These are phyloP conservation scores for Sebastes cheni DNA, from an alignment of 2,797 vertebrate genomes.

Conservation along the genomic window DNA sequence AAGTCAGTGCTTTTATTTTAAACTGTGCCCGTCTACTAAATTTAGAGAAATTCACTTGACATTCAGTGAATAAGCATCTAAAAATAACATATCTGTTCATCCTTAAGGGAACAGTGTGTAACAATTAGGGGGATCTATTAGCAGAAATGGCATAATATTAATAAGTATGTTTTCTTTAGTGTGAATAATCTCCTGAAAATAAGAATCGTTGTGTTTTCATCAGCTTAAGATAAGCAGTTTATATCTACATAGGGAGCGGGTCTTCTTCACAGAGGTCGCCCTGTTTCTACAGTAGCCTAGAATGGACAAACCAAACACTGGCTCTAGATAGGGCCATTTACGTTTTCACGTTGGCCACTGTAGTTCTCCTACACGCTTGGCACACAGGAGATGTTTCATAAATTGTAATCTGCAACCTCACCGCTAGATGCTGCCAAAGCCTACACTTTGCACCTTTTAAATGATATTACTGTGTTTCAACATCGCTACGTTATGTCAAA, in stretches of 20 bases:
- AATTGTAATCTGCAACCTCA: too few species aligned
- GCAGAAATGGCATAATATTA: too few species aligned
- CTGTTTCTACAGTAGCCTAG: too few species aligned
- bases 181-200: too few species aligned
- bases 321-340: accelerated
- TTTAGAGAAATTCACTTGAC: background rate
- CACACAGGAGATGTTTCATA: too few species aligned
- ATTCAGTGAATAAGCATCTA: background rate
- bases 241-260: too few species aligned
- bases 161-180: too few species aligned
- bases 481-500: background rate
- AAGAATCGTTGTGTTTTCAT: accelerated
- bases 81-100: background rate
- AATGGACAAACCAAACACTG: too few species aligned
- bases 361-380: too few species aligned
- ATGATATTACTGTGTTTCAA: background rate
- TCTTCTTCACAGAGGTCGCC: too few species aligned
- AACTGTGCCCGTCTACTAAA: background rate
- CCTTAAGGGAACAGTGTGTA: background rate
- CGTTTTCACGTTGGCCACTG: too few species aligned
- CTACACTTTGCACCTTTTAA: background rate
- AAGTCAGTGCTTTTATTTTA: background rate
- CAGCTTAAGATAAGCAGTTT: accelerated
- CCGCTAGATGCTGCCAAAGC: accelerated
- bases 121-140: too few species aligned